Evolutionary conservation across 2,113 vertebrate species (phyloP).

Genomic region (Rissa tridactyla): DNA sequence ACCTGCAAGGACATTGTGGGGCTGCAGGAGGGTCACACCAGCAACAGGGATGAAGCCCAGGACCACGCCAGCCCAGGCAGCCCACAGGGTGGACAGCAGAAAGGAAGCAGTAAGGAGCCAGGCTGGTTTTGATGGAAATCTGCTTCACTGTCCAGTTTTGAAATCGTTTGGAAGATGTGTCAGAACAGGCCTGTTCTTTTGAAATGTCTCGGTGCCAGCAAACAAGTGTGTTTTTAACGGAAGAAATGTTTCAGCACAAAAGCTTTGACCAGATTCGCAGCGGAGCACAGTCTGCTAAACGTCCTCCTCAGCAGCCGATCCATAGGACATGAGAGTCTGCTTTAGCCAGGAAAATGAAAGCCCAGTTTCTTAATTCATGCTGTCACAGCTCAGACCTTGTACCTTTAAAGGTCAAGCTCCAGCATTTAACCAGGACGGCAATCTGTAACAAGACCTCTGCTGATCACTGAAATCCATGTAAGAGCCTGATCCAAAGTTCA

Average conservation of each 20-base stretch:
- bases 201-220: constrained; percentile 12
- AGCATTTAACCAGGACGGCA: background rate
- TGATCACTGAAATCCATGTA: background rate
- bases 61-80: background rate
- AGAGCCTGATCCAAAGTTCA: background rate
- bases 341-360: constrained; percentile 1
- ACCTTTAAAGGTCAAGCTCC: background rate
- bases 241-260: constrained; percentile 25
- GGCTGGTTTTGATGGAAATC: background rate
- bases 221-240: constrained; percentile 1
- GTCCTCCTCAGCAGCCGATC: background rate
- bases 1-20: background rate
- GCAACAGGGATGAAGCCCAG: background rate
- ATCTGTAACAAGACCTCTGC: background rate
- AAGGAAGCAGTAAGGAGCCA: background rate
- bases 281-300: background rate
- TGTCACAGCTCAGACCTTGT: background rate
- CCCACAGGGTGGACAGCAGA: background rate
- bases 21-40: background rate
- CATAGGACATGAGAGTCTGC: background rate
- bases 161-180: background rate
- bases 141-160: constrained; percentile 1
- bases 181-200: background rate
- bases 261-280: constrained; percentile 33
- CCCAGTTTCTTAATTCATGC: background rate